Evolutionary conservation across 2,113 vertebrate genomes (phyloP), one percentile per base, ranked within the genome.

Genomic region (Apodemus sylvaticus): DNA sequence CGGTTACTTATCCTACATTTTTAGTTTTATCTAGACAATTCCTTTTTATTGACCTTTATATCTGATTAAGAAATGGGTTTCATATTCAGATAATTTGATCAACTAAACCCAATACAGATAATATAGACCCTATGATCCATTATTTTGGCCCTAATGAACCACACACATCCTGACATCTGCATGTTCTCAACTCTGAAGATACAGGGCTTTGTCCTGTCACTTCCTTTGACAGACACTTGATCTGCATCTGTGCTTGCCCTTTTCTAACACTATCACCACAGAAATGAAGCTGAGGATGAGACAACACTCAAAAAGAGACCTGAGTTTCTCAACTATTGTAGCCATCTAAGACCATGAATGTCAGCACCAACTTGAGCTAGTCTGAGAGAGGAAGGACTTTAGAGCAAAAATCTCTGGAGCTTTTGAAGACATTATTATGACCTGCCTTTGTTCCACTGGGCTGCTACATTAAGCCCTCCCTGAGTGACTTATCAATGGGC

Each of bases 71-170:
- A 95, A 92, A 77, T 22, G 22, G 13, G 22, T 60, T 4, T 17
- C 89, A 81, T 48, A 91, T 76, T 45, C 16, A 83, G 76, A 48
- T 58, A 94, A 90, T 53, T 71, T 73, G 91, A 89, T 42, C 53
- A 74, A 68, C 89, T 48, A 81, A 81, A 77, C 7, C 68, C 51
- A 45, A 90, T 4, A 51, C 3, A 88, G 51, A 78, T 45, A 64
- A 55, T n/a, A 55, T 6, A 53, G 77, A 78, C 76, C 24, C 77
- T 53, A 36, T 79, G 48, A 9, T 53, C 51, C 48, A 36, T 20
- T 53, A 53, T 36, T 79, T 79, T 79, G 77, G 77, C 31, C 29
- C 60, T 31, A 78, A 12, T 20, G 85, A 89, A 93, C 76, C 51
- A 92, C 36, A 39, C 12, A 92, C 24, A 29, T 39, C 36, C 29